Conservation (phyloP, 2,113 vertebrate species). For the Alces alces region DNA sequence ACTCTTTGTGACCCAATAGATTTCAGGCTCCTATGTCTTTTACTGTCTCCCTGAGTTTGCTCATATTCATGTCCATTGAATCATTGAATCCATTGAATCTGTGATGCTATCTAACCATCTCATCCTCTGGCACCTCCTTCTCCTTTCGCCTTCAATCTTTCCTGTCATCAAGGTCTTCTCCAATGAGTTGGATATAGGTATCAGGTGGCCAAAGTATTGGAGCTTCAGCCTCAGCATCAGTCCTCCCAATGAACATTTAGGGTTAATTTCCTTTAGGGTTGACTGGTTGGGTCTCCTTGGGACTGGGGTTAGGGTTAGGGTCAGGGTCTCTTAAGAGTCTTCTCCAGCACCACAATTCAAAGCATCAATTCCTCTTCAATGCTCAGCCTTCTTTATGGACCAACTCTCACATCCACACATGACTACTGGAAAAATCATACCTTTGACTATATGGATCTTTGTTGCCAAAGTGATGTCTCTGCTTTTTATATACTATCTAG, state of each 20-base stretch:
- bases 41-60: background rate
- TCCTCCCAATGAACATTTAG: background rate
- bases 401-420: background rate
- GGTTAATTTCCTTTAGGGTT: background rate
- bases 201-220: background rate
- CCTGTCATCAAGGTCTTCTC: background rate
- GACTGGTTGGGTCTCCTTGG: background rate
- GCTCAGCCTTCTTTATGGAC: background rate
- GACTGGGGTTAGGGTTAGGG: background rate
- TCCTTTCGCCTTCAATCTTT: background rate
- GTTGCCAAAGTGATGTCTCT: background rate
- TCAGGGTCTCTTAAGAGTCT: background rate
- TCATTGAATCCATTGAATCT: accelerated
- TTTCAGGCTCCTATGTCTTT: background rate
- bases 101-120: background rate
- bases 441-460: background rate
- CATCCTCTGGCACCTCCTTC: background rate
- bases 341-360: background rate
- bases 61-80: background rate
- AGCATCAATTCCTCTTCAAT: background rate
- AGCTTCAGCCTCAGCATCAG: background rate
- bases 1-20: background rate
- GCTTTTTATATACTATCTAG: background rate
- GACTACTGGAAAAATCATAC: background rate
- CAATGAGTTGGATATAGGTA: accelerated